Base-by-base conservation (phyloP, 92 coral and sea anemone species). In the Porites divaricata region DNA sequence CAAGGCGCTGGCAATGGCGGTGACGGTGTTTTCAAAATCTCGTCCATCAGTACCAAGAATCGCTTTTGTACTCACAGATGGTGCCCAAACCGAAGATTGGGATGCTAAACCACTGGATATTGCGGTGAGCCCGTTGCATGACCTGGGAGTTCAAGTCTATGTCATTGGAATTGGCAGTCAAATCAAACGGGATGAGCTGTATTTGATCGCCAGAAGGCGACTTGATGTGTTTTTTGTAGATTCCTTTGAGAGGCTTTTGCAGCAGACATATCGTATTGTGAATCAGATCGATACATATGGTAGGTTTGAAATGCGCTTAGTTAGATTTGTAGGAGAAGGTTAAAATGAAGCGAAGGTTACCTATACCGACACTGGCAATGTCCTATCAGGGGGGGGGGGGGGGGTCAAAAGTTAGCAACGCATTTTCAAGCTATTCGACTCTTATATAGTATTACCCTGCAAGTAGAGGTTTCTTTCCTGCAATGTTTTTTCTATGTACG, bases 21-120 rank as follows among this genome's bases (percentile, higher is more conserved):
- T 70, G 57, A 63, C 62, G 9, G 96, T 96, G 17, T 93, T 95
- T 48, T 84, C 91, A 8, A 71, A 87, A 24, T 90, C 97, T 5
- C 91, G 99, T 51, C 95, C 95, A 7, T 90, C 98, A 7, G 98
- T 93, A 1, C 99, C 96, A 1, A 90, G 96, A 61, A 87, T 96
- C 62, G 94, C 93, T 9, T 83, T 96, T 77, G 84, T 96, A 4
- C 89, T 96, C 48, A 89, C 99, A 24, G 98, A 86, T 67, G 96
- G 98, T 53, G 89, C 86, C 74, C 93, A 92, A 50, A 95, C 97
- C 4, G 71, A 80, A n/a, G 95, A 92, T 11, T 87, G 67, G 51
- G 99, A 94, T 12, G 92, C 93, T 35, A 92, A 83, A 75, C 95
- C 93, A 67, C 86, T 96, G 58, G 92, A 83, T 61, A 86, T 84